A percentile compares a stretch with the other conserved stretches of the same genome.
These are phyloP conservation scores for Himalopsyche tibetana DNA, from an alignment of 2,888 invertebrate genomes.

Conservation along the genomic window DNA sequence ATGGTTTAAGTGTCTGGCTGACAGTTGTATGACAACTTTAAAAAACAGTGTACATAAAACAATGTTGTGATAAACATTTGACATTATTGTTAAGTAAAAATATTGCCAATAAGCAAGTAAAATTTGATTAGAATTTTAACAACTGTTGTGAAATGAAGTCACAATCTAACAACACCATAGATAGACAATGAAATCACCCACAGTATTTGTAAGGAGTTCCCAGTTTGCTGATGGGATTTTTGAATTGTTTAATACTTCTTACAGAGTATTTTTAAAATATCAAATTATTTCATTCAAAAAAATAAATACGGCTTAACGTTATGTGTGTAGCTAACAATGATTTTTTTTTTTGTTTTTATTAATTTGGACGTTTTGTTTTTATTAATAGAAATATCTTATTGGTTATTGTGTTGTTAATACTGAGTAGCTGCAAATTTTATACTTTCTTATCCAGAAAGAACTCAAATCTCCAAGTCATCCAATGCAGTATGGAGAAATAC, in stretches of 20 bases:
- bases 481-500: conserved; percentile 38
- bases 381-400: neutral
- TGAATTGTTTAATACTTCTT: too few species aligned
- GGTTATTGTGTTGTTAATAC: conserved; percentile 4
- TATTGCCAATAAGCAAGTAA: conserved; percentile 55
- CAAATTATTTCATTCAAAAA: too few species aligned
- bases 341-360: too few species aligned
- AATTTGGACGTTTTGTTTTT: too few species aligned
- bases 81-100: conserved; percentile 50
- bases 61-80: conserved; percentile 55
- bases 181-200: conserved; percentile 20
- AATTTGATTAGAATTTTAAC: conserved; percentile 45
- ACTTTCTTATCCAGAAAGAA: conserved; percentile 40
- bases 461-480: conserved; percentile 38
- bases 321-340: too few species aligned
- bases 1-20: conserved; percentile 81
- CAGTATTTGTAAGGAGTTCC: neutral
- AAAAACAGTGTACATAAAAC: conserved; percentile 68
- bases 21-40: conserved; percentile 57
- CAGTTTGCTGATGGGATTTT: neutral
- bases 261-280: too few species aligned
- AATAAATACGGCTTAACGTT: too few species aligned
- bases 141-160: conserved; percentile 25
- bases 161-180: neutral
- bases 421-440: conserved; percentile 30